Percentiles rank a stretch among this genome's conserved stretches.
Conservation (phyloP, 2,797 vertebrate genomes). For the Melanotaenia pygmaea region DNA sequence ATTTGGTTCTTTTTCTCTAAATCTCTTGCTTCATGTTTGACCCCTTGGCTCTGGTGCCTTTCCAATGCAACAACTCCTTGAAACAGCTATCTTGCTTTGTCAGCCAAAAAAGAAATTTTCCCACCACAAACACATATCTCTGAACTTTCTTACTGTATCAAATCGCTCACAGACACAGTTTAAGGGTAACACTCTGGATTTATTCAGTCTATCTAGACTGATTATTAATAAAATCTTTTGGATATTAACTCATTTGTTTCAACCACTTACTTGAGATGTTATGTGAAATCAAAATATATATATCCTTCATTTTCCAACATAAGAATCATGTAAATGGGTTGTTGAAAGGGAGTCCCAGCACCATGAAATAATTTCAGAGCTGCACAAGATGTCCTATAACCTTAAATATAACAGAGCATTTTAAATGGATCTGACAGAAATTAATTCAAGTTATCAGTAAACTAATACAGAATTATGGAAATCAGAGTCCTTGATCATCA, state of each 20-base stretch:
- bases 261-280: background rate
- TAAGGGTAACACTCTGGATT: background rate
- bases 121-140: background rate
- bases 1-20: background rate
- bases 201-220: conserved; percentile 15
- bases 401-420: conserved; percentile 17
- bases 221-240: conserved; percentile 1
- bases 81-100: background rate
- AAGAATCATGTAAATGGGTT: background rate
- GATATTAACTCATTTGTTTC: background rate
- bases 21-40: no score
- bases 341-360: background rate
- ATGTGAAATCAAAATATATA: conserved; percentile 13
- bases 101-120: background rate
- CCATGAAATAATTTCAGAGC: conserved; percentile 2
- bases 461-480: conserved; percentile 11
- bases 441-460: conserved; percentile 11
- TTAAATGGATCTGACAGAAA: conserved; percentile 2
- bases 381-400: background rate
- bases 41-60: no score
- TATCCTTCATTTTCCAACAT: conserved; percentile 12
- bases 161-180: background rate
- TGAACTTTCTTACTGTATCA: background rate
- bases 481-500: background rate
- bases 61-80: no score